phyloP scores from a whole-genome alignment of 2,888 invertebrate species.

The Drosophila helvetica region DNA sequence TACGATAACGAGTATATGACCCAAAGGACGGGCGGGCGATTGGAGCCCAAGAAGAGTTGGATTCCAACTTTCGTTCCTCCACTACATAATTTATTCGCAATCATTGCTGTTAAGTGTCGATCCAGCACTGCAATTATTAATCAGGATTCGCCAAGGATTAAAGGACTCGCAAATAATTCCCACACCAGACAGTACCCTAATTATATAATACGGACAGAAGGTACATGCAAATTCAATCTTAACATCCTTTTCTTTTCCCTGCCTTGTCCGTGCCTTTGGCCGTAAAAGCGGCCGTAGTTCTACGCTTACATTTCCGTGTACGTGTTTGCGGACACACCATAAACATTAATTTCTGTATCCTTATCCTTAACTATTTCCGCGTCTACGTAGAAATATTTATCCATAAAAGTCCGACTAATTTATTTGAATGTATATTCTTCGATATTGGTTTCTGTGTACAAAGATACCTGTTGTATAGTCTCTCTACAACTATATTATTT shows the following conservation, averaged over 20 bases:
- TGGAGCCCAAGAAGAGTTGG: slow-evolving; percentile 5
- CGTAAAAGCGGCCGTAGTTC: too few relatives aligned
- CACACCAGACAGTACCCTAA: neutral
- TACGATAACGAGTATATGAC: neutral
- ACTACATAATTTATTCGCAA: slow-evolving; percentile 29
- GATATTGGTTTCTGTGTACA: too few relatives aligned
- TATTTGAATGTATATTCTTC: too few relatives aligned
- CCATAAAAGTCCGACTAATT: too few relatives aligned
- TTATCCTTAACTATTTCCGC: neutral
- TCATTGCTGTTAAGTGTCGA: slow-evolving; percentile 41
- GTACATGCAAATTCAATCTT: slow-evolving; percentile 11
- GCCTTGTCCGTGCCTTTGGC: neutral
- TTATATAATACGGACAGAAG: slow-evolving; percentile 25
- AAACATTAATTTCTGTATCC: neutral
- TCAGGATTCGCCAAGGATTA: slow-evolving; percentile 28
- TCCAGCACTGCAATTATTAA: slow-evolving; percentile 41
- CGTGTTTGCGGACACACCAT: too few relatives aligned
- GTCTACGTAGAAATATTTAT: too few relatives aligned
- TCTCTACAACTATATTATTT: too few relatives aligned
- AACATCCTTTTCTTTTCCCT: neutral
- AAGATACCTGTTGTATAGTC: too few relatives aligned
- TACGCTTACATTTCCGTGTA: too few relatives aligned
- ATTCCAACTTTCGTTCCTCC: neutral
- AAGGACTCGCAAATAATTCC: neutral
- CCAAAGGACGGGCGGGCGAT: slow-evolving; percentile 1